Conservation (phyloP, 1,140 invertebrate genomes). For the Neomicropteryx cornuta region DNA sequence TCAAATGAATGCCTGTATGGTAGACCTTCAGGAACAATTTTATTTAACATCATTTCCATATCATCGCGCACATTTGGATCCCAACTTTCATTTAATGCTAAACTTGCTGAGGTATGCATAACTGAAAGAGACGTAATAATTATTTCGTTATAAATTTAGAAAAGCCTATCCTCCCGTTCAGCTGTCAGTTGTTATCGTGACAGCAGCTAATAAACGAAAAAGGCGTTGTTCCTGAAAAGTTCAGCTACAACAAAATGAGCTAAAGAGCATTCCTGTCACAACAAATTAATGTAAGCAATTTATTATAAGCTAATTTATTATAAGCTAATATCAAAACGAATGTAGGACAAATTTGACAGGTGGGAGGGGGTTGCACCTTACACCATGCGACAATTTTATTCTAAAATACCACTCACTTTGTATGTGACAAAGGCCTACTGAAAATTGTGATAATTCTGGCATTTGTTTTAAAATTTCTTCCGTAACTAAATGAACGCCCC, state of each 20-base stretch:
- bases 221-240: no score
- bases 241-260: no score
- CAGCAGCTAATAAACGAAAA: background rate
- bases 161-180: no score
- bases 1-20: slow-evolving; percentile 93
- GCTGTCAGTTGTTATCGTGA: background rate
- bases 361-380: slow-evolving; percentile 22
- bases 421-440: slow-evolving; percentile 88
- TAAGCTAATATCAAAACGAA: no score
- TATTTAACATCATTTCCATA: slow-evolving; percentile 98
- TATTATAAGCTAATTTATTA: slow-evolving; percentile 1
- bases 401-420: slow-evolving; percentile 71
- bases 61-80: slow-evolving; percentile 94
- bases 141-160: no score
- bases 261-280: no score
- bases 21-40: slow-evolving; percentile 93
- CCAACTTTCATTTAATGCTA: slow-evolving; percentile 96
- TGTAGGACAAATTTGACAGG: slow-evolving; percentile 19
- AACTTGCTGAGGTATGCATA: slow-evolving; percentile 92
- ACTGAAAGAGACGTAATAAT: slow-evolving; percentile 61
- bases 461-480: slow-evolving; percentile 90
- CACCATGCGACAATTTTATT: no score
- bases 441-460: slow-evolving; percentile 85
- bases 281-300: background rate
- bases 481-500: slow-evolving; percentile 89